phyloP scores from a whole-genome alignment of 2,888 invertebrate genomes.

The Acleris cristana region DNA sequence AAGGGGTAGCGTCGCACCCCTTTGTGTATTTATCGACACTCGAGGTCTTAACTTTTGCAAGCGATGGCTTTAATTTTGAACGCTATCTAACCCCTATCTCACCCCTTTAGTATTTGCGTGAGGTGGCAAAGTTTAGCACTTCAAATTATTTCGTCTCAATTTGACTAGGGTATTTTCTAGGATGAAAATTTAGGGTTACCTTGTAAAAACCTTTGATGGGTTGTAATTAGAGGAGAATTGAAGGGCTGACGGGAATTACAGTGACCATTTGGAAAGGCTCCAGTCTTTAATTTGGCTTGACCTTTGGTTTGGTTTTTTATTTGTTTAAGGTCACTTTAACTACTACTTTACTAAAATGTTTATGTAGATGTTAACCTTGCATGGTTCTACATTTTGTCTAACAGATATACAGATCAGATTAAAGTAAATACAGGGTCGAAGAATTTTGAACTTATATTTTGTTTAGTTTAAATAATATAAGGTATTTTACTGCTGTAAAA shows the following conservation, averaged over 20 bases:
- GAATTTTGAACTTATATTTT: too few species aligned
- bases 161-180: slow-evolving; percentile 5
- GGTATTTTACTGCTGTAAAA: too few species aligned
- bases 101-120: slow-evolving; percentile 26
- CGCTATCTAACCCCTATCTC: slow-evolving; percentile 25
- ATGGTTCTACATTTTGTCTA: too few species aligned
- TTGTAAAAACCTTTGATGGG: slow-evolving; percentile 3
- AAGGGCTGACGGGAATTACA: slow-evolving; percentile 5
- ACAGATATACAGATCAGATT: too few species aligned
- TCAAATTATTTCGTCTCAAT: slow-evolving; percentile 19
- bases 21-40: slow-evolving; percentile 38
- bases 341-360: too few species aligned
- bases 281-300: background rate
- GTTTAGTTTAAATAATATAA: too few species aligned
- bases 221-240: background rate
- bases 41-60: slow-evolving; percentile 35
- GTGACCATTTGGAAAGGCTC: background rate
- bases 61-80: slow-evolving; percentile 36
- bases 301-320: background rate
- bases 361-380: too few species aligned
- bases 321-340: background rate
- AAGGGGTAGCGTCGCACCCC: slow-evolving; percentile 31
- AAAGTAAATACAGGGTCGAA: too few species aligned
- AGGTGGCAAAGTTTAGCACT: slow-evolving; percentile 23
- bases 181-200: slow-evolving; percentile 11